A percentile compares a stretch with the other conserved stretches of the same genome.
Conservation (phyloP, 1,140 invertebrate species). For the Drosophila ananassae region DNA sequence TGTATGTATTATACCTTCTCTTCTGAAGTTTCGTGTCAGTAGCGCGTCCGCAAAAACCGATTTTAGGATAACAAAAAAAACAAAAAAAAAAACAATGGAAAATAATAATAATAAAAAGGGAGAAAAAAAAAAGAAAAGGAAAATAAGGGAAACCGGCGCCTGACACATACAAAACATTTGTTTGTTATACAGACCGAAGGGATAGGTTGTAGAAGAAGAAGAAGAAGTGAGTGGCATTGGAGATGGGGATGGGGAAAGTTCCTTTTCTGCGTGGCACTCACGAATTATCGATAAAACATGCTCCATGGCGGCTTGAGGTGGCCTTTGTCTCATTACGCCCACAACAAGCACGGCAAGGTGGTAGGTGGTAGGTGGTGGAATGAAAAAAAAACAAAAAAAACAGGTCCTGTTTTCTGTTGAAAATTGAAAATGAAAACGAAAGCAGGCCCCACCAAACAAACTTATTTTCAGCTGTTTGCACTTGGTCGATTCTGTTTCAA, state of each 20-base stretch:
- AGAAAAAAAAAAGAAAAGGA: constrained; percentile 6
- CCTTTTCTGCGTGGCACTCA: constrained; percentile 52
- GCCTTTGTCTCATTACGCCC: constrained; percentile 63
- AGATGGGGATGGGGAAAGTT: background rate
- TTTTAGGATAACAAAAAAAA: constrained; percentile 71
- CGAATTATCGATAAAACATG: constrained; percentile 77
- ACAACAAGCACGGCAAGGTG: constrained; percentile 18
- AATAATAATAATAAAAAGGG: constrained; percentile 47
- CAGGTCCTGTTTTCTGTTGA: constrained; percentile 17
- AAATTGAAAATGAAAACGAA: constrained; percentile 68
- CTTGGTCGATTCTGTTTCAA: constrained; percentile 44
- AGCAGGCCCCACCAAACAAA: constrained; percentile 53
- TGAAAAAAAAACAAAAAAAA: background rate
- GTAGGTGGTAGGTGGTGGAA: background rate
- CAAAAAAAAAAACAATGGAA: constrained; percentile 51
- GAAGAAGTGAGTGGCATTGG: background rate
- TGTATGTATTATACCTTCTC: background rate
- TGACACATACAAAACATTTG: constrained; percentile 63
- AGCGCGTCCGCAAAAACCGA: constrained; percentile 69
- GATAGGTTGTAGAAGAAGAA: constrained; percentile 20
- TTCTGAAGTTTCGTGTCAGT: constrained; percentile 62
- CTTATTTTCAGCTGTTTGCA: constrained; percentile 1
- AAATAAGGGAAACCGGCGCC: constrained; percentile 57
- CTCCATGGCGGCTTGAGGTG: constrained; percentile 16
- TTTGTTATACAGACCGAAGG: constrained; percentile 54